phyloP scores from a whole-genome alignment of 2,797 vertebrate genomes.

The Aphelocoma californica region DNA sequence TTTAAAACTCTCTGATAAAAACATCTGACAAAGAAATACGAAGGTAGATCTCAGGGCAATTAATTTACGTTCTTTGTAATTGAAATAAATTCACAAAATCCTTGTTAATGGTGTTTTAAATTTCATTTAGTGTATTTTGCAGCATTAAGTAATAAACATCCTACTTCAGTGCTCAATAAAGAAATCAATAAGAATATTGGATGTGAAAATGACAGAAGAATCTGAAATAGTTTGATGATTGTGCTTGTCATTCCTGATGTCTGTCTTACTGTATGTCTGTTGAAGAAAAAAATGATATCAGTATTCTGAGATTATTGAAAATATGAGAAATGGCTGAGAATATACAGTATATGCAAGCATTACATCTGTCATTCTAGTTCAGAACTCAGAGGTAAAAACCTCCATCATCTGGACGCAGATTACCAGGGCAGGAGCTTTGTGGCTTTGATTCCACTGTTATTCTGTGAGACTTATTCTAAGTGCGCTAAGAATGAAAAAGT shows the following conservation, averaged over 20 bases:
- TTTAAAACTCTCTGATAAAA: not conserved
- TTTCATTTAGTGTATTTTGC: not conserved
- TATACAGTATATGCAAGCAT: not conserved
- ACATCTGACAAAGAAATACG: not conserved
- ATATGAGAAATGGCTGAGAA: slow-evolving; percentile 32
- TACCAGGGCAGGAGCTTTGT: not conserved
- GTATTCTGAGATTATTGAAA: not conserved
- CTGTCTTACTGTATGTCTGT: not conserved
- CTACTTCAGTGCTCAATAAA: not conserved
- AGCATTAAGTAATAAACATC: not conserved
- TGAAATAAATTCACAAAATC: not conserved
- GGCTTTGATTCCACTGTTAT: slow-evolving; percentile 39
- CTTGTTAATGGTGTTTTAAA: not conserved
- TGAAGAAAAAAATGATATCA: not conserved
- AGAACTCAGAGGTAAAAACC: slow-evolving; percentile 21
- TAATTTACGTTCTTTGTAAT: not conserved
- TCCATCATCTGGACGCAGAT: slow-evolving; percentile 30
- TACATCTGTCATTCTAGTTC: slow-evolving; percentile 41
- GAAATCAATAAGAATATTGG: not conserved
- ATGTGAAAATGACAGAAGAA: not conserved
- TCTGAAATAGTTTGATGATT: not conserved
- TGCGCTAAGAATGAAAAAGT: not conserved
- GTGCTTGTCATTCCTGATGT: slow-evolving; percentile 30
- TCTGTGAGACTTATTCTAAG: not conserved
- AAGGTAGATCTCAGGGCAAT: not conserved